Base-by-base conservation (phyloP, 1,140 invertebrate species). In the Pseudomyrmex concolor region DNA sequence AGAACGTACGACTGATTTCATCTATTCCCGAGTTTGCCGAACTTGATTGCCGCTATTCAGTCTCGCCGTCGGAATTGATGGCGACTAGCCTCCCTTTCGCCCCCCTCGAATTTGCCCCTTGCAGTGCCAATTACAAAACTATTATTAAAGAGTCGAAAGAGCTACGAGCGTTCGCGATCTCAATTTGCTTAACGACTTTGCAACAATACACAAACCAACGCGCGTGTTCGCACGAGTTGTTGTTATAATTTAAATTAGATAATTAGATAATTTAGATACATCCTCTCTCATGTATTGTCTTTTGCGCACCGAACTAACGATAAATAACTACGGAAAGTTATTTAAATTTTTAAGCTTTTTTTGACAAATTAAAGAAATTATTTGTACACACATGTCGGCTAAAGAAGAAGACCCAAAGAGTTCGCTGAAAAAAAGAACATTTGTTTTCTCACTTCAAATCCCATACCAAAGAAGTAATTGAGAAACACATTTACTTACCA, bases 41-140 rank as follows among this genome's bases (percentile, higher is more conserved):
- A 80, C 54, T 77, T 80, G 76, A 80, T 71, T 80, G 66, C 66
- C 54, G 76, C 76, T 71, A 80, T 59, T 80, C 76, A 80, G 17
- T 34, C 19, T 19, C 15, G 76, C 25, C 45, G 45, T 54, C 43
- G 43, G 43, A 57, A 80, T 60, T 80, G 54, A 80, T 80, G 66
- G 45, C 43, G 76, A 71, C 19, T 13, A 70, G 19, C 15, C 7
- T 4, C 2, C 34, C 34, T 7, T 0, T 5, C 5, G 0, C 34
- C 34, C 0, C 5, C 5, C 0, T 7, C 43, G 22, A 80, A 80
- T 80, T 80, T 80, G 64, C 76, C 76, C 54, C 15, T 78, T 78
- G 55, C 76, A 80, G 22, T 59, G 54, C 54, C 66, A 71, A 80
- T 80, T 80, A 71, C 19, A 25, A 48, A 4, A 0, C 43, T 13